A percentile compares a stretch with the other conserved stretches of the same genome.
These are phyloP conservation scores for Pristionchus arcanus DNA, from an alignment of 2,888 invertebrate species.

Conservation along the genomic window DNA sequence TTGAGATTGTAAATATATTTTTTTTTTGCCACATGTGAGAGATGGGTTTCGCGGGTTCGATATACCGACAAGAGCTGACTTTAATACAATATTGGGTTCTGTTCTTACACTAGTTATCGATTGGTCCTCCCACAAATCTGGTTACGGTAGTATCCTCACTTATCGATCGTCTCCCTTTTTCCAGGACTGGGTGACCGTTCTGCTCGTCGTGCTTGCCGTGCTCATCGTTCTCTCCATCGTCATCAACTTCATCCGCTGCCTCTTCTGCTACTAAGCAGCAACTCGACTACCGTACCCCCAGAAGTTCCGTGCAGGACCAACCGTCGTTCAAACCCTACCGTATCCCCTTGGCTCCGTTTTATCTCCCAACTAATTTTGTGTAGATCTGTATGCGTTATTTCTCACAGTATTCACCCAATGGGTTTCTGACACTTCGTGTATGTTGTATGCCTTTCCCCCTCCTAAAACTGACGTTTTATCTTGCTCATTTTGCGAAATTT, in stretches of 20 bases:
- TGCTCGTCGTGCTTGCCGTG: constrained; percentile 58
- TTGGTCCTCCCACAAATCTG: too few relatives aligned
- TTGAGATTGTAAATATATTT: too few relatives aligned
- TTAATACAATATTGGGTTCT: neutral
- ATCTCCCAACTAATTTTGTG: neutral
- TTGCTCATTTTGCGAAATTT: neutral
- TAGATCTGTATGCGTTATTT: neutral
- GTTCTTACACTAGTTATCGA: too few relatives aligned
- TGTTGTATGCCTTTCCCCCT: neutral
- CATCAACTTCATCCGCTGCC: constrained; percentile 61
- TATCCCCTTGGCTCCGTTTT: neutral
- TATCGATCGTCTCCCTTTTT: constrained; percentile 12
- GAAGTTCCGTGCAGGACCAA: neutral
- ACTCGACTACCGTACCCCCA: constrained; percentile 3
- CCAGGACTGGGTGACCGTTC: constrained; percentile 60
- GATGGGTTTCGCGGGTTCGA: too few relatives aligned
- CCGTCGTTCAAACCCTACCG: neutral
- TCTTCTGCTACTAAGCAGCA: constrained; percentile 58
- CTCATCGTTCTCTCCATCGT: constrained; percentile 60
- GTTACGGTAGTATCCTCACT: neutral
- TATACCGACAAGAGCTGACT: too few relatives aligned
- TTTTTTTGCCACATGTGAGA: too few relatives aligned
- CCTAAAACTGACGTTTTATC: too few relatives aligned
- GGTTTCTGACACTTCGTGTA: neutral
- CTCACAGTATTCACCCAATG: constrained; percentile 3